Base-by-base conservation (phyloP, 2,113 vertebrate genomes). In the Aegithalos caudatus region DNA sequence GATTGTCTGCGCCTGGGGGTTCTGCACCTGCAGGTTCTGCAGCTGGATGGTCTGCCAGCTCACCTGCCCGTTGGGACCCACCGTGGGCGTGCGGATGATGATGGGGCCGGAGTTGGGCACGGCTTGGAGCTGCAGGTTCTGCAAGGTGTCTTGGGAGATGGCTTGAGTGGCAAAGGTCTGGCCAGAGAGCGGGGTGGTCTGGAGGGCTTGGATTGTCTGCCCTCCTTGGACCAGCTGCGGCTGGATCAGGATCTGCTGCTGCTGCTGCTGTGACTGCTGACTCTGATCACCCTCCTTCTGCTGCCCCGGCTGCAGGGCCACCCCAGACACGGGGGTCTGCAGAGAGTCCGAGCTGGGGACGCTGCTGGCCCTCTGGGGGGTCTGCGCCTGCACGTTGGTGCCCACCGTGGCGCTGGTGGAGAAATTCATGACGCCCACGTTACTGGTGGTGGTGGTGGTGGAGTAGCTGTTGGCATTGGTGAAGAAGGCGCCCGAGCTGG, bases 1-100 rank as follows among this genome's bases (percentile, higher is more conserved):
- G 98, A 99, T 98, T 97, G 98, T 99, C 98, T 99, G 99, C 5
- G 99, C 97, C 72, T 98, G 98, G 44, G 98, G 98, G 92, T 98
- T 98, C 54, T 98, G 98, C 65, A 99, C 99, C 27, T 98, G 93
- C 3, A 99, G 98, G 95, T 98, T 99, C 96, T 99, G 99, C 90
- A 99, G 98, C 97, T 99, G 99, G 95, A 99, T 98, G 60, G 99
- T 99, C 91, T 99, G 99, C 99, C 99, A 99, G 97, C 98, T 99
- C 78, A 99, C 98, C 96, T 99, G 99, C 71, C 99, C 99, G 23
- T 99, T 99, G 40, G 99, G 99, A 17, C 98, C 98, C 38, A 99
- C 98, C 1, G 99, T 99, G 29, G 98, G 98, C 27, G 98, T 98
- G 81, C 99, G 98, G 97, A 99, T 98, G 86, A 99, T 98, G 96